Percentiles rank a stretch among this genome's conserved stretches.
Conservation (phyloP, 2,797 vertebrate genomes). For the Uromys caudimaculatus region DNA sequence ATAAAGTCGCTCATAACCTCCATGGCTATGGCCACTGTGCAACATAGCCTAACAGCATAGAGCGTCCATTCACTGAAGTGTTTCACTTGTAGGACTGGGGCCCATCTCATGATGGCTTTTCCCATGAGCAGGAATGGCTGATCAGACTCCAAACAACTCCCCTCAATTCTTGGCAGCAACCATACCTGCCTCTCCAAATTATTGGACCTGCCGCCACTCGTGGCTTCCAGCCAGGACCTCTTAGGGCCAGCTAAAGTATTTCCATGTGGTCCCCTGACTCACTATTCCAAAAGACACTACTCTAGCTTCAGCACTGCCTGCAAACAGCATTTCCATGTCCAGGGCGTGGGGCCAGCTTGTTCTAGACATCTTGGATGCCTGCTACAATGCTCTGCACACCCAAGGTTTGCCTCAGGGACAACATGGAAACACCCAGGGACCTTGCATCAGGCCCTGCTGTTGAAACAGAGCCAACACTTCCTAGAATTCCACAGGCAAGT, state of each 20-base stretch:
- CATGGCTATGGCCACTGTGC: too few species aligned
- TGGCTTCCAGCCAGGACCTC: slow-evolving; percentile 84
- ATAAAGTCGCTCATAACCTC: not conserved
- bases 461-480: slow-evolving; percentile 69
- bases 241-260: slow-evolving; percentile 85
- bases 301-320: slow-evolving; percentile 73
- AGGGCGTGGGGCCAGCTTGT: slow-evolving; percentile 60
- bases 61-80: not conserved
- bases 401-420: slow-evolving; percentile 60
- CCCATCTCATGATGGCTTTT: not conserved
- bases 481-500: slow-evolving; percentile 49
- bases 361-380: slow-evolving; percentile 52
- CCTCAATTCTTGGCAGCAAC: slow-evolving; percentile 77
- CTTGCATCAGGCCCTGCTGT: not conserved
- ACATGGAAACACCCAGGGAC: slow-evolving; percentile 56
- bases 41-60: not conserved
- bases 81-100: not conserved
- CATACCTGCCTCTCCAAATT: slow-evolving; percentile 78
- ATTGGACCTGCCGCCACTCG: slow-evolving; percentile 81
- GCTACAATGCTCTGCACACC: slow-evolving; percentile 37
- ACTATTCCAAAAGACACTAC: slow-evolving; percentile 70
- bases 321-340: slow-evolving; percentile 86
- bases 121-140: slow-evolving; percentile 43
- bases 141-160: slow-evolving; percentile 78
- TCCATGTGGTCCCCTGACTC: slow-evolving; percentile 88